Percentiles rank a stretch among this genome's conserved stretches.
Evolutionary conservation across 2,888 invertebrate genomes (phyloP).

Genomic region (Lagria hirta): DNA sequence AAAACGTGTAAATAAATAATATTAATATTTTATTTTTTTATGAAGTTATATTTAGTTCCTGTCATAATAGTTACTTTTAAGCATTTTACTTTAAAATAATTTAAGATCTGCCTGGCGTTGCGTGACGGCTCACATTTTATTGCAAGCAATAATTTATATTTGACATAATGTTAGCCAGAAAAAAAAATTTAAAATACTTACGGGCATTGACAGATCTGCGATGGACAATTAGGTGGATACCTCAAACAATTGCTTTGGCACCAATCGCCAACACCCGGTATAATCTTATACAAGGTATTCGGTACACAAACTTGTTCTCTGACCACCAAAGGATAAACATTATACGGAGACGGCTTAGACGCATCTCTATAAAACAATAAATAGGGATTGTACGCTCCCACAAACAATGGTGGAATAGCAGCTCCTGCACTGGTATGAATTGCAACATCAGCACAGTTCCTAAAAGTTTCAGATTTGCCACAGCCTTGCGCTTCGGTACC

Average conservation of each 20-base stretch:
- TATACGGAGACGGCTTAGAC: conserved; percentile 62
- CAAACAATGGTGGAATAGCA: conserved; percentile 70
- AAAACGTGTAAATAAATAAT: too few species aligned
- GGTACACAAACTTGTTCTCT: conserved; percentile 82
- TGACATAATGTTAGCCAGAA: neutral
- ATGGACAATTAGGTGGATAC: conserved; percentile 84
- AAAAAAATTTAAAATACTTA: conserved; percentile 62
- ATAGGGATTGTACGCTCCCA: conserved; percentile 70
- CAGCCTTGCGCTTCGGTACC: conserved; percentile 87
- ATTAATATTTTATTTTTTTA: too few species aligned
- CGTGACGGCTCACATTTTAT: too few species aligned
- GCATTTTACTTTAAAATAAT: too few species aligned
- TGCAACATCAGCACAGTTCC: conserved; percentile 87
- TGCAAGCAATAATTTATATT: too few species aligned
- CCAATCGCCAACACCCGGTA: conserved; percentile 81
- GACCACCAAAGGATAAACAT: conserved; percentile 73
- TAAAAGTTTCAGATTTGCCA: conserved; percentile 87
- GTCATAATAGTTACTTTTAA: too few species aligned
- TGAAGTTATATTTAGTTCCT: too few species aligned
- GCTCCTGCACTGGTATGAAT: conserved; percentile 77
- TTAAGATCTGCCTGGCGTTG: too few species aligned
- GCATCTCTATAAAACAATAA: conserved; percentile 75
- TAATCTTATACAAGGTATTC: conserved; percentile 61
- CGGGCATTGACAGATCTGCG: conserved; percentile 77
- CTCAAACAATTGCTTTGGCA: conserved; percentile 83